Evolutionary conservation across 2,888 invertebrate species (phyloP).

Genomic region (Tromatobia lineatoria): DNA sequence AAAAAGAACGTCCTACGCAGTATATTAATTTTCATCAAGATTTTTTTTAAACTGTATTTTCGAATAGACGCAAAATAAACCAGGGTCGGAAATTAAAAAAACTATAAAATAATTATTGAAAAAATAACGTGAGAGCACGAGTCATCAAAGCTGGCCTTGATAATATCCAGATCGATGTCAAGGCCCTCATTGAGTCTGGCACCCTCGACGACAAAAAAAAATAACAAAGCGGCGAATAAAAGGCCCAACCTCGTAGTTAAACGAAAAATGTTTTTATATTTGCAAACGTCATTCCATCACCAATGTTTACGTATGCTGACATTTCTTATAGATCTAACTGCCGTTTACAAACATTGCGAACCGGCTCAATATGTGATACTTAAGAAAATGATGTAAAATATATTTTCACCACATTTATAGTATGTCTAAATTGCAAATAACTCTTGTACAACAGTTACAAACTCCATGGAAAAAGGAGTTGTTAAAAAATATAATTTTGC

Average conservation of each 20-base stretch:
- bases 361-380: too few species aligned
- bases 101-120: not conserved
- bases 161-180: slow-evolving; percentile 55
- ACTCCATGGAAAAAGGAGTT: too few species aligned
- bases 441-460: too few species aligned
- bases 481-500: too few species aligned
- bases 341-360: too few species aligned
- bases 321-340: not conserved
- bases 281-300: slow-evolving; percentile 46
- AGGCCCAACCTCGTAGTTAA: slow-evolving; percentile 40
- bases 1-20: too few species aligned
- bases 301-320: not conserved
- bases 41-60: too few species aligned
- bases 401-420: too few species aligned
- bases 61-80: not conserved
- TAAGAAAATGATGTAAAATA: too few species aligned
- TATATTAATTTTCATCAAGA: too few species aligned
- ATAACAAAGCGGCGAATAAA: not conserved
- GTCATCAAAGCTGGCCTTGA: slow-evolving; percentile 41
- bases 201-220: slow-evolving; percentile 26
- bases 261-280: not conserved
- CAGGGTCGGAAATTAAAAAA: not conserved
- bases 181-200: slow-evolving; percentile 33
- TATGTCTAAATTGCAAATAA: too few species aligned
- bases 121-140: not conserved